Conservation (phyloP, 2,113 vertebrate genomes). For the Cryptomyrus ogoouensis region DNA sequence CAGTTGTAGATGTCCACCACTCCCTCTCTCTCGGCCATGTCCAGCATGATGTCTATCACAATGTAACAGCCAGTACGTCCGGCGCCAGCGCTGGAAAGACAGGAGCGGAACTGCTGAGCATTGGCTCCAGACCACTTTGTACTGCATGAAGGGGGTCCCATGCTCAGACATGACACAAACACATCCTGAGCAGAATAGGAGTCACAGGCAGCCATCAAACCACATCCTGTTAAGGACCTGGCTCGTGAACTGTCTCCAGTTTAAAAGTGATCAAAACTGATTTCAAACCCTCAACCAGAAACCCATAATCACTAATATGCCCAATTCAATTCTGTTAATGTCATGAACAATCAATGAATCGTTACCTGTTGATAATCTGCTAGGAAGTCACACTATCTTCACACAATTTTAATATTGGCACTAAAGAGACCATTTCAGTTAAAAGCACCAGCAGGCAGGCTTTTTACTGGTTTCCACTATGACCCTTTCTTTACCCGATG, state of each 20-base stretch:
- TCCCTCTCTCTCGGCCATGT: conserved; percentile 97
- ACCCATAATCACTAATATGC: neutral
- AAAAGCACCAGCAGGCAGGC: neutral
- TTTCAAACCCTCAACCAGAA: neutral
- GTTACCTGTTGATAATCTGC: neutral
- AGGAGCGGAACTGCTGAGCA: neutral
- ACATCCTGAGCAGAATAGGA: neutral
- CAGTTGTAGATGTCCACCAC: conserved; percentile 99
- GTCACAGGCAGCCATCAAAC: neutral
- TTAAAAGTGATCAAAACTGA: neutral
- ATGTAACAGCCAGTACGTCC: conserved; percentile 96
- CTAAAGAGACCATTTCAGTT: neutral
- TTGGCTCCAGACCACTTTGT: neutral
- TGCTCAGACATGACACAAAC: neutral
- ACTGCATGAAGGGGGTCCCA: neutral
- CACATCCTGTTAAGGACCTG: neutral
- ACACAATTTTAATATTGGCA: neutral
- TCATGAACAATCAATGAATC: neutral
- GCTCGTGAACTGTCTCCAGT: neutral
- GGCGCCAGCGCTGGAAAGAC: conserved; percentile 77
- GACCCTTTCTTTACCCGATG: too few relatives aligned
- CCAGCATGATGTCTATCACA: conserved; percentile 98
- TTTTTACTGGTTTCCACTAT: neutral
- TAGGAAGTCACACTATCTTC: neutral
- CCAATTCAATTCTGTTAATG: neutral